Percentiles rank a stretch among this genome's conserved stretches.
Conservation (phyloP, 2,797 vertebrate species). For the Sebastes nivosus region DNA sequence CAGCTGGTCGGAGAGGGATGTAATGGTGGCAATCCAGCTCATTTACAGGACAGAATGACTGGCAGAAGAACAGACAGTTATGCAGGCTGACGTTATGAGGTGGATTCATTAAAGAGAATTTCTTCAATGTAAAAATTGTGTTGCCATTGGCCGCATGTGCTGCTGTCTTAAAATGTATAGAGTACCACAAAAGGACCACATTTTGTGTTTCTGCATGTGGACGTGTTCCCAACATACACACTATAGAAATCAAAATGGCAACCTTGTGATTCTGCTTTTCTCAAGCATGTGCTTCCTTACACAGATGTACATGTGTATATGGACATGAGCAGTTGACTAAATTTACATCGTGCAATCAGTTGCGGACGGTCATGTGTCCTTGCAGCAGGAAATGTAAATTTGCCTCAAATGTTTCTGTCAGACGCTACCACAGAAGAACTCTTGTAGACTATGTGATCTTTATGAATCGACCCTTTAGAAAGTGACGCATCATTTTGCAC, state of each 20-base stretch:
- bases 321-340: background rate
- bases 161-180: background rate
- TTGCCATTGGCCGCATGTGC: background rate
- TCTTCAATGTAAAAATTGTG: background rate
- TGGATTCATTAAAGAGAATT: slow-evolving; percentile 4
- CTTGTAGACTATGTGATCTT: background rate
- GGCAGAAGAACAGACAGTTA: slow-evolving; percentile 23
- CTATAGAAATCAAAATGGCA: background rate
- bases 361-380: background rate
- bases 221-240: background rate
- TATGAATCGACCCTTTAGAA: background rate
- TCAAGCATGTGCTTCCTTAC: background rate
- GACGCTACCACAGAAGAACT: background rate
- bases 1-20: slow-evolving; percentile 46
- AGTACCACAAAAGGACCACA: background rate
- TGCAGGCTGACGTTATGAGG: slow-evolving; percentile 24
- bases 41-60: slow-evolving; percentile 52
- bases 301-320: background rate
- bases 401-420: background rate
- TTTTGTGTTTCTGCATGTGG: background rate
- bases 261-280: background rate
- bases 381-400: background rate
- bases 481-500: background rate
- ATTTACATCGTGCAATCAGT: background rate
- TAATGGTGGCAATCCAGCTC: slow-evolving; percentile 47